Evolutionary conservation across 1,140 invertebrate species (phyloP), one percentile per base, ranked within the genome.

Genomic region (Panagrolaimus sp.): DNA sequence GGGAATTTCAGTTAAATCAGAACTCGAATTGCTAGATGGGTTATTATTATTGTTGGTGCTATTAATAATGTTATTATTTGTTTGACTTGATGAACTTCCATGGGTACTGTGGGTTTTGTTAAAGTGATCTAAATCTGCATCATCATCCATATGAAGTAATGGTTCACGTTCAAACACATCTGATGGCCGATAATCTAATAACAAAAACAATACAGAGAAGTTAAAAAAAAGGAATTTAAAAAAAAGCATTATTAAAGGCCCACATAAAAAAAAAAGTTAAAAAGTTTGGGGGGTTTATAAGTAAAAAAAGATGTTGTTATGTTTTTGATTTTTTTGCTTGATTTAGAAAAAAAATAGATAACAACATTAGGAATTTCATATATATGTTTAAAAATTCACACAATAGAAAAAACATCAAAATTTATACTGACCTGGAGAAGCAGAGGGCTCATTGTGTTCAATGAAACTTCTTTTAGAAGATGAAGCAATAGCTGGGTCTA

Each of bases 81-180:
- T 58, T 21, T 58, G 21, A 58, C 52, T 58, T 21, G 21, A 26
- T 21, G 21, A 26, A 12, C 21, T 26, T 21, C 28, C 28, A 58
- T 26, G 21, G 14, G 21, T 58, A 12, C 52, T 28, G 17, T 58
- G 52, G 3, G 52, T 58, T 28, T 58, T 58, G 52, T 58, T 58
- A 58, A 58, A 58, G 17, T 58, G 52, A 28, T 58, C 52, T 28
- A 58, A 21, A 5, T 58, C 52, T 10, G 52, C 52, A 58, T 58
- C 52, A 28, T 58, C 52, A 58, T 58, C 52, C 52, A 58, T 58
- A 28, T 21, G 52, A 12, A 58, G 52, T 21, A 58, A 28, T 28
- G 52, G 52, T 28, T 58, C 52, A 28, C 52, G 52, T 58, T 58
- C 52, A 58, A 58, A 58, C 52, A 58, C 52, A 58, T 58, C 52